These are phyloP conservation scores for Lepisosteus osseus DNA, from an alignment of 2,113 vertebrate species.

Conservation along the genomic window DNA sequence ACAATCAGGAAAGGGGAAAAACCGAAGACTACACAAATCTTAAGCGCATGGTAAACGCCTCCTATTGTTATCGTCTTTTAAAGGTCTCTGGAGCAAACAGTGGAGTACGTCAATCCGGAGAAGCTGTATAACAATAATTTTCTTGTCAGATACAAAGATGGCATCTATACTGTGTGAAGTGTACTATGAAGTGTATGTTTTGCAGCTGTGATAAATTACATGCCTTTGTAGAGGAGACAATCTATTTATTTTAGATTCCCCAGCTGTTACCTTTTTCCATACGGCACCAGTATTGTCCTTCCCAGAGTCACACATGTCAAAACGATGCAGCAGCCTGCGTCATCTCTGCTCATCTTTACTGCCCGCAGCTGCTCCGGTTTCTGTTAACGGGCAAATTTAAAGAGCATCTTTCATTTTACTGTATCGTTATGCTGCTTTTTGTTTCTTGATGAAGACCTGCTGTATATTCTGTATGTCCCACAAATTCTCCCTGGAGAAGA, in stretches of 20 bases:
- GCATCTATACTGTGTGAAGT: not conserved
- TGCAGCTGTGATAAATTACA: slow-evolving; percentile 10
- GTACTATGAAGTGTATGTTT: not conserved
- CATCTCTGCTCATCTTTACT: too few relatives aligned
- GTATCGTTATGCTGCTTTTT: too few relatives aligned
- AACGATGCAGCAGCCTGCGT: not conserved
- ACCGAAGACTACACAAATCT: not conserved
- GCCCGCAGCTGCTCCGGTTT: too few relatives aligned
- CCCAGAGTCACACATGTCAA: too few relatives aligned
- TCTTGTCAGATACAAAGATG: not conserved
- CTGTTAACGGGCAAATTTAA: too few relatives aligned
- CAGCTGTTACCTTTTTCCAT: slow-evolving; percentile 5
- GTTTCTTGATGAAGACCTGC: too few relatives aligned
- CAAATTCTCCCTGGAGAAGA: too few relatives aligned
- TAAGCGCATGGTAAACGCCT: not conserved
- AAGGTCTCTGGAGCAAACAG: not conserved
- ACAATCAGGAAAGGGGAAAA: not conserved
- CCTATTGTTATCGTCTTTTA: not conserved
- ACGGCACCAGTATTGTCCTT: not conserved
- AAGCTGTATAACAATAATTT: not conserved
- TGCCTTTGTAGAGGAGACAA: slow-evolving; percentile 8
- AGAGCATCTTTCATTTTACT: too few relatives aligned
- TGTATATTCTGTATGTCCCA: too few relatives aligned
- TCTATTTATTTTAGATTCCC: not conserved
- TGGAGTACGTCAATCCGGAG: not conserved